phyloP scores from a whole-genome alignment of 2,888 invertebrate species.

The Orthonychiurus folsomi region DNA sequence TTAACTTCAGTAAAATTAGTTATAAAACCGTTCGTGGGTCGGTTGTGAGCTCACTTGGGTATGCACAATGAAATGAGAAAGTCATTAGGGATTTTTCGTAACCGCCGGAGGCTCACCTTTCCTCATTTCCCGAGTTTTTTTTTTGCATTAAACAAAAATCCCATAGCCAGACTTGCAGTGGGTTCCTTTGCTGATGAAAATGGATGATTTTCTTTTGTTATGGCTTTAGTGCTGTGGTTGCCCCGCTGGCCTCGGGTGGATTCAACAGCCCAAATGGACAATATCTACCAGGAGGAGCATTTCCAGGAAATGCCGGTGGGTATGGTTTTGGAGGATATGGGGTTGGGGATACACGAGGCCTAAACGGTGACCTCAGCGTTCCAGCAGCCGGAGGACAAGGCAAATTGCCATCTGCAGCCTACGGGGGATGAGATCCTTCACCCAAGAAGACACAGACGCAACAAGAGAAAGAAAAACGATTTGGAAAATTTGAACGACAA shows the following conservation, averaged over 20 bases:
- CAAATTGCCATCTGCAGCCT: conserved; percentile 24
- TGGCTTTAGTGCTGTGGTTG: conserved; percentile 28
- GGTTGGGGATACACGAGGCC: conserved; percentile 27
- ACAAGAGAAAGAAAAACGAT: conserved; percentile 4
- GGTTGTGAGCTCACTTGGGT: too few species aligned
- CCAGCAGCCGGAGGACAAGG: conserved; percentile 36
- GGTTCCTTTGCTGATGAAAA: too few species aligned
- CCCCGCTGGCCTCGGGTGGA: conserved; percentile 32
- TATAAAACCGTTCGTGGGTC: too few species aligned
- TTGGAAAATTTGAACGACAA: conserved; percentile 2
- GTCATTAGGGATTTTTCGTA: too few species aligned
- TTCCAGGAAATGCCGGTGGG: conserved; percentile 28
- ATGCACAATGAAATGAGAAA: too few species aligned
- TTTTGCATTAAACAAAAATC: too few species aligned
- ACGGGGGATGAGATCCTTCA: conserved; percentile 24
- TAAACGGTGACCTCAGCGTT: conserved; percentile 23
- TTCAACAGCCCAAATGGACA: conserved; percentile 35
- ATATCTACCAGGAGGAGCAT: conserved; percentile 24
- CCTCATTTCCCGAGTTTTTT: too few species aligned
- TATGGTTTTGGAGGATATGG: conserved; percentile 36
- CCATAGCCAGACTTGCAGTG: too few species aligned
- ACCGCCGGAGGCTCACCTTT: too few species aligned
- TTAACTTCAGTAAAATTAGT: too few species aligned
- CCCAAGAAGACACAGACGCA: conserved; percentile 12
- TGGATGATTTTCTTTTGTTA: too few species aligned